Base-by-base conservation (phyloP, 2,797 vertebrate species). In the Trachurus trachurus region DNA sequence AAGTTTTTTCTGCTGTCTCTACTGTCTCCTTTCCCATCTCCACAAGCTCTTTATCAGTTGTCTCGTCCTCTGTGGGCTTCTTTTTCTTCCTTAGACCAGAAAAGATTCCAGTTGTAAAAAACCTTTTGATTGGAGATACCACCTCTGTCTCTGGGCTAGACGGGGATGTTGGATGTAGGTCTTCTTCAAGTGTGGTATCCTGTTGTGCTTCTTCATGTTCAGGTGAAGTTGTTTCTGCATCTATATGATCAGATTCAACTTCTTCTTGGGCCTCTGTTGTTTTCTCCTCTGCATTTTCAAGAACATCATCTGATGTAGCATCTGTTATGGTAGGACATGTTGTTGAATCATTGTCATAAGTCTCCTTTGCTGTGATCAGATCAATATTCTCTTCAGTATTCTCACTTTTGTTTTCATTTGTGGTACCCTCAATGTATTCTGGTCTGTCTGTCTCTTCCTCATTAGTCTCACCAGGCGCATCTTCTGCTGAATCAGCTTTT, bases 51-150 rank as follows among this genome's bases (percentile, higher is more conserved):
- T 86, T 85, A 26, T 90, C 84, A n/a, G 47, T 44, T n/a, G 10
- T 66, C 13, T 89, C 87, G 0, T 95, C 94, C 34, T 97, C 96
- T 87, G 83, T 91, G 1, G 92, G 49, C 75, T 96, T 98, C 86
- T 92, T 96, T 86, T 96, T 99, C 81, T 97, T 99, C 22, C 92
- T 93, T 82, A 98, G 95, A 73, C 95, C 95, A 13, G 95, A 94
- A 94, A 98, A 96, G 61, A 96, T 96, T 22, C 96, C 96, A 39
- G 96, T 96, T 9, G 95, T 96, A 86, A 99, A 98, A 93, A 98
- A 98, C 78, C 91, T 96, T 90, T 96, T 97, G 76, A 98, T 91
- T n/a, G 96, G 95, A 0, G 97, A 98, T 2, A 95, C 94, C 50
- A 95, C 95, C 2, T 87, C 87, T 44, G 90, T 80, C 70, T 91